Evolutionary conservation across 2,797 vertebrate species (phyloP).

Genomic region (Crocidura indochinensis): DNA sequence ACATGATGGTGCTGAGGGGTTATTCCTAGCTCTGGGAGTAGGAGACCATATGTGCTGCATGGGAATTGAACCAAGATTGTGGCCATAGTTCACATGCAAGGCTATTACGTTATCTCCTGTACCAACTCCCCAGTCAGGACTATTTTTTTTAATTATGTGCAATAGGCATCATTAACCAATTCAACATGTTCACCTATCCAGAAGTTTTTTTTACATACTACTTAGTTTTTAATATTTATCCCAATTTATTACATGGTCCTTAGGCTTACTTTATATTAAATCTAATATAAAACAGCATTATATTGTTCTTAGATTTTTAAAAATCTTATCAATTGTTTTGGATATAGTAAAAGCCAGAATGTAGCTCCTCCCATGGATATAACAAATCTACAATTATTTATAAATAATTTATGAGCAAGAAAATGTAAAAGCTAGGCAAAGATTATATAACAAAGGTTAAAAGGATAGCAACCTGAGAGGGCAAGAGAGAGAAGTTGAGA

Average conservation of each 20-base stretch:
- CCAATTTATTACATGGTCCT: slow-evolving; percentile 4
- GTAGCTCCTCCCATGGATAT: background rate
- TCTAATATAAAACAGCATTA: too few relatives aligned
- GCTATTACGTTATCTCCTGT: too few relatives aligned
- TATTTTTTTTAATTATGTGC: slow-evolving; percentile 24
- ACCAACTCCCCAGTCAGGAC: too few relatives aligned
- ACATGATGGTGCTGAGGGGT: too few relatives aligned
- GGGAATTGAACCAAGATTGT: too few relatives aligned
- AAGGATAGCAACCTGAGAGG: background rate
- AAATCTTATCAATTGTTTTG: background rate
- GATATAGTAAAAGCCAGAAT: background rate
- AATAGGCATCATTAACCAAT: slow-evolving; percentile 23
- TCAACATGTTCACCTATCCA: background rate
- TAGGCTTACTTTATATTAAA: background rate
- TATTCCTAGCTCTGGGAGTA: too few relatives aligned
- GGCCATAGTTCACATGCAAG: too few relatives aligned
- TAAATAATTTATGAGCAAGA: background rate
- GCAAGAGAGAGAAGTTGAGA: background rate
- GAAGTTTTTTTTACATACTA: background rate
- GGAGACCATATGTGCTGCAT: too few relatives aligned
- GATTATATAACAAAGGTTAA: background rate
- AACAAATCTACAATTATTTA: background rate
- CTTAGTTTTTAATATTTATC: background rate
- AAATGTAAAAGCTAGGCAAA: background rate
- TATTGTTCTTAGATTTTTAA: too few relatives aligned